Base-by-base conservation (phyloP, 2,797 vertebrate genomes). In the Eulemur coronatus region DNA sequence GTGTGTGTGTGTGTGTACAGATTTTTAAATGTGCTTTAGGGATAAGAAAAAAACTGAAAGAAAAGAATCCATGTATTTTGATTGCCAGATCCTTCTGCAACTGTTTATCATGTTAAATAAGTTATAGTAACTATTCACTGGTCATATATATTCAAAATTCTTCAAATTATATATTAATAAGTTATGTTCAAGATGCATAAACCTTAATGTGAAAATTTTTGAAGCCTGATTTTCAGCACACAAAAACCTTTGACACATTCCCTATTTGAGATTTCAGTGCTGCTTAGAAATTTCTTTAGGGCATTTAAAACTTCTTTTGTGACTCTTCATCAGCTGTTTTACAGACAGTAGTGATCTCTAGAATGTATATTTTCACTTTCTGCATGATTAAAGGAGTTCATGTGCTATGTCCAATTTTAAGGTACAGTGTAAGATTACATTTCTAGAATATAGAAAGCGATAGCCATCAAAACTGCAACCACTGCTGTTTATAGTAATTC, bases 71-170 rank as follows among this genome's bases (percentile, higher is more conserved):
- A 97, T 78, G 43, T 93, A 91, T 97, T 97, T 92, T 98, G 97
- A 98, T 4, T 97, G 96, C 94, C 89, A 97, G 97, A 98, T 96
- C 87, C 96, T 97, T 98, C 88, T 97, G 79, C 94, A 97, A 94
- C 84, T 97, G 92, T 97, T 98, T 98, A 98, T 98, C 96, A 97
- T 97, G 95, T 98, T 98, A 98, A 98, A 96, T 93, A 98, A 96
- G 80, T 98, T 98, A 97, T 35, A 97, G 91, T 96, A 97, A 98
- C 75, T 91, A 95, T 97, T 98, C 94, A 93, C 89, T 97, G 97
- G 96, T 92, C 95, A 95, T 30, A 89, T 76, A 95, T 87, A 91
- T 91, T 88, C 92, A 95, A 97, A 98, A 97, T 91, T 81, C 57
- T 89, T 97, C 96, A 98, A 97, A 97, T 96, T 97, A 91, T 91